Conservation (phyloP, 1,140 invertebrate species). For the Acromyrmex heyeri region DNA sequence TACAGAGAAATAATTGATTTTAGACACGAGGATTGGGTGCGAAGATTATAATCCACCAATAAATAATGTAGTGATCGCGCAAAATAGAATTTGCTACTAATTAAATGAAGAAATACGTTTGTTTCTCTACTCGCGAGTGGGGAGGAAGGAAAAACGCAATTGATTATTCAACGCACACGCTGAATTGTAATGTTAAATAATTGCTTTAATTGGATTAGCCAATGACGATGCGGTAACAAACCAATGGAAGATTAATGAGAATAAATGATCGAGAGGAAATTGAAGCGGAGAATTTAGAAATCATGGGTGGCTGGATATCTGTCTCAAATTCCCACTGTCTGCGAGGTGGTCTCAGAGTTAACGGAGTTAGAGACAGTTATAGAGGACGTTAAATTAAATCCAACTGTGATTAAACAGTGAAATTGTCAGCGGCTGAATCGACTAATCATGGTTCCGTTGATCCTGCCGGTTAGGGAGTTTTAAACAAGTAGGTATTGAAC, state of each 20-base stretch:
- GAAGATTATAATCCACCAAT: constrained; percentile 31
- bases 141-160: background rate
- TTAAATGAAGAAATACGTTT: background rate
- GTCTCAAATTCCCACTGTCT: background rate
- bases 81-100: constrained; percentile 10
- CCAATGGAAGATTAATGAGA: constrained; percentile 49
- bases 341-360: background rate
- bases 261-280: constrained; percentile 34
- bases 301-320: background rate
- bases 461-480: background rate
- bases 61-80: constrained; percentile 28
- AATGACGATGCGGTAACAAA: constrained; percentile 25
- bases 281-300: constrained; percentile 1
- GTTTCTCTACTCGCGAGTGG: background rate
- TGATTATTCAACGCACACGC: constrained; percentile 1
- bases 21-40: no score
- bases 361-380: background rate
- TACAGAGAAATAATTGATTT: constrained; percentile 25
- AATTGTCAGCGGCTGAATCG: constrained; percentile 36
- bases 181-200: constrained; percentile 42
- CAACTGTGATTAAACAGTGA: constrained; percentile 34
- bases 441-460: constrained; percentile 6
- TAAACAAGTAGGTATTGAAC: background rate
- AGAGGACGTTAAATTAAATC: constrained; percentile 34
- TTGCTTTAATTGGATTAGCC: constrained; percentile 49